These are phyloP conservation scores for Neoarius graeffei DNA, from an alignment of 2,113 vertebrate species.

Conservation along the genomic window DNA sequence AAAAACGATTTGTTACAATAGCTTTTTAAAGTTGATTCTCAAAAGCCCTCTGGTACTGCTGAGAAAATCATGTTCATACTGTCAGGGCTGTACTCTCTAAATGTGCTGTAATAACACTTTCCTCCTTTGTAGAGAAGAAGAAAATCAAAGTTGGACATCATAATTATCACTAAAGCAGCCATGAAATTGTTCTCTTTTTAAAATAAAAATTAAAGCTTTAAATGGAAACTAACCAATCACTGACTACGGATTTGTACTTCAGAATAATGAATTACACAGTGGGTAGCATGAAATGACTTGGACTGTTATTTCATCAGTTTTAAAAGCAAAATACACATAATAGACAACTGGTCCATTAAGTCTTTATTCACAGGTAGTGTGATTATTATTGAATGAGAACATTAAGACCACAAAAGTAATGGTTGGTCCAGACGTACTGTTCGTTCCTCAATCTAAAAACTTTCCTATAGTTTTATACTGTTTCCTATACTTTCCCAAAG, in stretches of 20 bases:
- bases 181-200: not conserved
- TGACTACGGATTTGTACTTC: not conserved
- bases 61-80: constrained; percentile 7
- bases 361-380: constrained; percentile 6
- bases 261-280: not conserved
- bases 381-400: not conserved
- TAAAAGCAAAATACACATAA: constrained; percentile 1
- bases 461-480: not conserved
- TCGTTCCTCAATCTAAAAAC: not conserved
- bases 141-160: not conserved
- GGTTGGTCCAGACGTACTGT: not conserved
- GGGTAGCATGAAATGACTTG: not conserved
- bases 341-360: not conserved
- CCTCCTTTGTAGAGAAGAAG: not conserved
- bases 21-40: not conserved
- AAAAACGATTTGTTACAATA: not conserved
- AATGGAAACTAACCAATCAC: not conserved
- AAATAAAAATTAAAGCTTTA: not conserved
- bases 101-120: constrained; percentile 2
- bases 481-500: too few species aligned
- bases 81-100: not conserved
- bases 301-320: constrained; percentile 3
- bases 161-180: constrained; percentile 8
- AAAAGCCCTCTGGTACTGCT: not conserved
- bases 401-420: not conserved